Evolutionary conservation across 2,113 vertebrate species (phyloP).

Genomic region (Crotalus helleri): DNA sequence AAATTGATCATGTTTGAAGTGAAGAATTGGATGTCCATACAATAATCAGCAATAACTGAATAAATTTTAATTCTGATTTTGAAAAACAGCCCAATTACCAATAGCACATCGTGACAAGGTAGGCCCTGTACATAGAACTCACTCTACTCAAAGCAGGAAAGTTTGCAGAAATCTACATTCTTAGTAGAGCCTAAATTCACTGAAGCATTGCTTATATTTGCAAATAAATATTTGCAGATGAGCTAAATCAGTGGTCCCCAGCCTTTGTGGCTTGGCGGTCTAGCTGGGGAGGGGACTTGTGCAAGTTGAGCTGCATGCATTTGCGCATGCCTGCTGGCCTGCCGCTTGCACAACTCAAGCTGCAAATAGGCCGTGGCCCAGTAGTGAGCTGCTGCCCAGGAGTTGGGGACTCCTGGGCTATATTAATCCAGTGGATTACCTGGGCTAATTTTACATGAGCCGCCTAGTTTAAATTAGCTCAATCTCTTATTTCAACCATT

Average conservation of each 20-base stretch:
- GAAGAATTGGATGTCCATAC: background rate
- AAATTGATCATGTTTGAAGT: background rate
- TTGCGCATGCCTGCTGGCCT: no score
- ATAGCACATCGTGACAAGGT: background rate
- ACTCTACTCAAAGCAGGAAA: background rate
- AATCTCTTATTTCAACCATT: background rate
- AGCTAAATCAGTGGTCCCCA: background rate
- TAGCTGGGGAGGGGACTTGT: accelerated
- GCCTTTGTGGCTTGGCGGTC: background rate
- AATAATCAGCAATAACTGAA: background rate
- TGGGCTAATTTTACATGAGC: background rate
- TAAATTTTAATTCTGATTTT: background rate
- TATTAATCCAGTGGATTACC: background rate
- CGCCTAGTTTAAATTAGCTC: background rate
- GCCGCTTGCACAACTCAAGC: no score
- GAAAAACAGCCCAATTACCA: background rate
- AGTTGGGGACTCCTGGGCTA: background rate
- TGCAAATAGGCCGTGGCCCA: background rate
- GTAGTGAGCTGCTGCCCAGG: background rate
- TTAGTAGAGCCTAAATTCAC: background rate
- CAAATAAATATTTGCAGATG: background rate
- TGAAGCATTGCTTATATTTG: background rate
- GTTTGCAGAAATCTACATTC: background rate
- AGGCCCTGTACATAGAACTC: background rate
- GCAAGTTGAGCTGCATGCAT: no score